Conservation (phyloP, 2,113 vertebrate species). For the Microtus richardsoni region DNA sequence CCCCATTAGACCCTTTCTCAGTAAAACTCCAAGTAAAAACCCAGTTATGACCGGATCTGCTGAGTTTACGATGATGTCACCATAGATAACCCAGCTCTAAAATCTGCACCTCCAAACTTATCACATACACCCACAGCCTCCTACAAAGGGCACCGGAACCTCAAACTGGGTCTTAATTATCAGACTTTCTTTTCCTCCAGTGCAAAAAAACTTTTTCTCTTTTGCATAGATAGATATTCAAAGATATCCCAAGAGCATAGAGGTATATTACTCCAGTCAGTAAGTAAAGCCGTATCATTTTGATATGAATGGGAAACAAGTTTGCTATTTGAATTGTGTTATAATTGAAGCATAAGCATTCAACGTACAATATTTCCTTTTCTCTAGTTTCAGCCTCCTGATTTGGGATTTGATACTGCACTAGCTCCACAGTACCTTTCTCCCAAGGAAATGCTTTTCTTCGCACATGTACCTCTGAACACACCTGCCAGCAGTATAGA, state of each 20-base stretch:
- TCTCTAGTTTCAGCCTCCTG: conserved; percentile 22
- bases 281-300: background rate
- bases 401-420: conserved; percentile 52
- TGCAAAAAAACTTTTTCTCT: background rate
- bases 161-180: background rate
- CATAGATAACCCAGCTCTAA: background rate
- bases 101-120: background rate
- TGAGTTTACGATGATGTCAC: background rate
- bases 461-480: conserved; percentile 53
- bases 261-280: background rate
- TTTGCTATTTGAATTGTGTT: background rate
- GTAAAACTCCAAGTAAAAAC: background rate
- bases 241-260: background rate
- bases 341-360: background rate
- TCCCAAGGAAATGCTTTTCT: conserved; percentile 46
- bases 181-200: background rate
- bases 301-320: background rate
- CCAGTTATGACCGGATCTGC: background rate
- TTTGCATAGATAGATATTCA: background rate
- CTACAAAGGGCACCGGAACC: background rate
- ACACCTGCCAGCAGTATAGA: fast-evolving
- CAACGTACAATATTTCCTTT: background rate
- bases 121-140: background rate
- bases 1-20: background rate
- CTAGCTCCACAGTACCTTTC: conserved; percentile 64